These are phyloP conservation scores for Scophthalmus maximus DNA, from an alignment of 2,113 vertebrate species.

Conservation along the genomic window DNA sequence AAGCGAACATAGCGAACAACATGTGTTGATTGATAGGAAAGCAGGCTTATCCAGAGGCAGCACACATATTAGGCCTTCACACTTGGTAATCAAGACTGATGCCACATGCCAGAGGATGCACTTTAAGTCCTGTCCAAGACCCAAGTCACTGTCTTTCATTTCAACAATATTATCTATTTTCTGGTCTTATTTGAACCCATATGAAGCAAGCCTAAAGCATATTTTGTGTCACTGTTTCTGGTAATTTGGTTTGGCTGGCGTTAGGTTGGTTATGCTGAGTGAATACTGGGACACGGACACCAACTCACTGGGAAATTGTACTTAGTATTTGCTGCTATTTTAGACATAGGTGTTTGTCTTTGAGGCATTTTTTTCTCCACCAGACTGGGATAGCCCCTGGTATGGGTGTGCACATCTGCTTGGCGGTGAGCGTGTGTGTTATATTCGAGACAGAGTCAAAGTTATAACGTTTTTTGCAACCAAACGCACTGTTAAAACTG, in stretches of 20 bases:
- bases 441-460: constrained; percentile 43
- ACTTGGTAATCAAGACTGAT: constrained; percentile 29
- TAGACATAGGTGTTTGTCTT: constrained; percentile 70
- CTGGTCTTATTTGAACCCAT: constrained; percentile 17
- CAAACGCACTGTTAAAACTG: constrained; percentile 49
- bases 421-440: constrained; percentile 33
- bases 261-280: constrained; percentile 45
- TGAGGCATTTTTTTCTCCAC: constrained; percentile 44
- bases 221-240: constrained; percentile 45
- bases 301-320: constrained; percentile 73
- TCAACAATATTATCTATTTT: constrained; percentile 30
- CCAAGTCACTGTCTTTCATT: constrained; percentile 63
- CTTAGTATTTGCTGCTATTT: constrained; percentile 87
- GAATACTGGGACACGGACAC: constrained; percentile 42
- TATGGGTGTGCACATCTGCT: constrained; percentile 43
- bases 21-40: constrained; percentile 48
- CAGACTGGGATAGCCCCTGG: constrained; percentile 53
- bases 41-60: constrained; percentile 41
- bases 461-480: constrained; percentile 48
- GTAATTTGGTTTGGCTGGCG: constrained; percentile 45
- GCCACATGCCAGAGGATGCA: constrained; percentile 54
- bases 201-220: constrained; percentile 31
- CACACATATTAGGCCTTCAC: constrained; percentile 28
- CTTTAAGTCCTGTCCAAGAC: constrained; percentile 60
- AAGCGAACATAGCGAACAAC: constrained; percentile 34